Evolutionary conservation across 1,140 invertebrate species (phyloP), one percentile per base, ranked within the genome.

Genomic region (Ephestia elutella): DNA sequence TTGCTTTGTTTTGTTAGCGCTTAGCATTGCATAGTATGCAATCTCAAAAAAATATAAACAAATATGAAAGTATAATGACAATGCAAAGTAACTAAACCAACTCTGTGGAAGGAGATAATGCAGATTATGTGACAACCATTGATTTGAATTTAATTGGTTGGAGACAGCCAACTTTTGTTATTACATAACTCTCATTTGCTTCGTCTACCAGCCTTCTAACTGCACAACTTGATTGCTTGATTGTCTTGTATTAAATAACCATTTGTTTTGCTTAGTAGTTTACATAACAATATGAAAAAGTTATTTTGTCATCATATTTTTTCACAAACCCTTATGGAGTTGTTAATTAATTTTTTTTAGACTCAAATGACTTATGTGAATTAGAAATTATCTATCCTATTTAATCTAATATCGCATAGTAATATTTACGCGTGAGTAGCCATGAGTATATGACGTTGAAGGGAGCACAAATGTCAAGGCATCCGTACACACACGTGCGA

Each of bases 381-480:
- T 25, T 25, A 25, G 21, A 25, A 25, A 25, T 7, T n/a, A n/a
- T n/a, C n/a, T n/a, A n/a, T 25, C 21, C 7, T 25, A 25, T n/a
- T n/a, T n/a, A n/a, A n/a, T n/a, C 51, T 54, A 28, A 57, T n/a
- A 49, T 50, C 59, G 55, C 32, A 58, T 48, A 64, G 35, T 56
- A 20, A 50, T 11, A 48, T 68, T 63, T 58, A 72, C 63, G 62
- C 68, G 69, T 72, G 68, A 74, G 65, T 74, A 70, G 62, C 55
- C 67, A 74, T 67, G 62, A 44, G 38, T 44, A 15, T 44, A 15
- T 44, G 13, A 44, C 38, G 13, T 15, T 17, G 13, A 56, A 54
- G 35, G 57, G 57, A 62, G 57, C 57, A 66, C 62, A 58, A 54
- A 64, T 65, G 56, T 63, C 58, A 65, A 66, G 63, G 65, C 58